Percentiles rank a stretch among this genome's conserved stretches.
Evolutionary conservation across 2,113 vertebrate species (phyloP).

Genomic region (Colistium nudipinnis): DNA sequence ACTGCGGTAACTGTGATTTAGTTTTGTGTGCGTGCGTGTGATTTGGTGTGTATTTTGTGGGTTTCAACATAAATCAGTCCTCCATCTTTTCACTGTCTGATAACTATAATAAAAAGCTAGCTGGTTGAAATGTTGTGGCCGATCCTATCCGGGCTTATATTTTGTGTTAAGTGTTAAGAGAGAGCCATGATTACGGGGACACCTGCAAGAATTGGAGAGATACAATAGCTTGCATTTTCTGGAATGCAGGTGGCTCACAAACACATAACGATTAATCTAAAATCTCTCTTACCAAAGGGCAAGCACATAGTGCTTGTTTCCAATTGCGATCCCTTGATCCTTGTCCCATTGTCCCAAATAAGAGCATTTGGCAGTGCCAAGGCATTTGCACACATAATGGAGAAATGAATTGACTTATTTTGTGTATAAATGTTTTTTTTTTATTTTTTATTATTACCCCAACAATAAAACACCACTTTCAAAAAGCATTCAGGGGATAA

Average conservation of each 20-base stretch:
- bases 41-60: constrained; percentile 53
- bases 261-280: constrained; percentile 58
- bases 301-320: constrained; percentile 44
- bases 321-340: constrained; percentile 50
- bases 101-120: background rate
- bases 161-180: background rate
- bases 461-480: constrained; percentile 5
- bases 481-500: constrained; percentile 14
- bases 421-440: constrained; percentile 7
- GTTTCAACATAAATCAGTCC: background rate
- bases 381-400: constrained; percentile 39
- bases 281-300: constrained; percentile 62
- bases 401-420: constrained; percentile 15
- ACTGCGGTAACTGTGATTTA: constrained; percentile 26
- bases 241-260: constrained; percentile 35
- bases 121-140: too few relatives aligned
- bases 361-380: constrained; percentile 22
- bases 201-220: background rate
- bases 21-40: constrained; percentile 5
- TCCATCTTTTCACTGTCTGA: background rate
- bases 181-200: background rate
- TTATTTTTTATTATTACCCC: too few relatives aligned
- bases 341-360: constrained; percentile 42
- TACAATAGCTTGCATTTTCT: constrained; percentile 13
- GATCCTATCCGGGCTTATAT: background rate